Percentiles rank a stretch among this genome's conserved stretches.
Evolutionary conservation across 2,113 vertebrate species (phyloP).

Genomic region (Spheniscus mendiculus): DNA sequence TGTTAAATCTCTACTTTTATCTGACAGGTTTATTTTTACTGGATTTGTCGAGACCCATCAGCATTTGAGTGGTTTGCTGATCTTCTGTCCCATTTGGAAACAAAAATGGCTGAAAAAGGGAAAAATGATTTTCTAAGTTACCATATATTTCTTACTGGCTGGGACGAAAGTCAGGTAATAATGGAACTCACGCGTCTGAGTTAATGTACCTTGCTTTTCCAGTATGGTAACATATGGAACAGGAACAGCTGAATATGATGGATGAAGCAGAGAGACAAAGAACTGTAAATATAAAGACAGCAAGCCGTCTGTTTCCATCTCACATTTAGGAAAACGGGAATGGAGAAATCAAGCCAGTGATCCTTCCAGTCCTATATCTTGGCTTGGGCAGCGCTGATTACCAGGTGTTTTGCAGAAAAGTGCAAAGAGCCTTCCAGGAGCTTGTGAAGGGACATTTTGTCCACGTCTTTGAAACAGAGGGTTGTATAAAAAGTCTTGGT

Average conservation of each 20-base stretch:
- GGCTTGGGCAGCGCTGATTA: neutral
- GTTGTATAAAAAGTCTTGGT: neutral
- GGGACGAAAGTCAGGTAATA: conserved; percentile 83
- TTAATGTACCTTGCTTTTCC: conserved; percentile 64
- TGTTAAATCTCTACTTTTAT: conserved; percentile 41
- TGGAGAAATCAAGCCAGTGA: neutral
- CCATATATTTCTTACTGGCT: conserved; percentile 82
- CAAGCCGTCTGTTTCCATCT: neutral
- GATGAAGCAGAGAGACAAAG: conserved; percentile 21
- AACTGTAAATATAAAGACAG: conserved; percentile 13
- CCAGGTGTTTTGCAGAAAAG: neutral
- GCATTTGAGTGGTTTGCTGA: conserved; percentile 85
- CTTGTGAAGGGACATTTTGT: neutral
- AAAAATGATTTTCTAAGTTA: conserved; percentile 77
- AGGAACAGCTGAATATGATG: conserved; percentile 37
- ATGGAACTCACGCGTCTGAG: conserved; percentile 21
- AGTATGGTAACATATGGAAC: conserved; percentile 30
- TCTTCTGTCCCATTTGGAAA: conserved; percentile 80
- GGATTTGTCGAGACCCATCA: conserved; percentile 81
- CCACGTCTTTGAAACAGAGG: neutral
- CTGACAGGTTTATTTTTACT: conserved; percentile 84
- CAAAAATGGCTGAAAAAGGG: conserved; percentile 74
- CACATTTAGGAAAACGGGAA: conserved; percentile 2
- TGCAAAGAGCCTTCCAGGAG: neutral
- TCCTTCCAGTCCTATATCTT: neutral